phyloP scores from a whole-genome alignment of 2,113 vertebrate genomes.

The Colinus virginianus region DNA sequence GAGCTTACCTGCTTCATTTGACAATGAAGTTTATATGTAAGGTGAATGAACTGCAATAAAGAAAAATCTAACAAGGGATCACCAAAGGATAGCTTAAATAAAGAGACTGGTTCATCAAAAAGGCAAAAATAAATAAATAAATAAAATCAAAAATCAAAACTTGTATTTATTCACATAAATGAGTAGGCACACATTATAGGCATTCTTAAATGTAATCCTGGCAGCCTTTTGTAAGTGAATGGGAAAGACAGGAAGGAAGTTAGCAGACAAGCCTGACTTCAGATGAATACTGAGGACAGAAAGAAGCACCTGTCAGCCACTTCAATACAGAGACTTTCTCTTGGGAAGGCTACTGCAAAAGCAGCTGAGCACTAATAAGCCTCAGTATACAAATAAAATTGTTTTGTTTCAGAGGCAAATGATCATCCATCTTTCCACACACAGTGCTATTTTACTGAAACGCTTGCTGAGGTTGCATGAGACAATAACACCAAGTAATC shows the following conservation, averaged over 20 bases:
- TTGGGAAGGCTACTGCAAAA: neutral
- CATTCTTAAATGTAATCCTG: slow-evolving; percentile 1
- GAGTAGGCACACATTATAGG: neutral
- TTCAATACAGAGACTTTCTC: neutral
- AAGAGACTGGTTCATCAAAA: neutral
- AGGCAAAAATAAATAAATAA: neutral
- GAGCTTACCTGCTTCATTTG: slow-evolving; percentile 16
- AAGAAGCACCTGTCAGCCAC: neutral
- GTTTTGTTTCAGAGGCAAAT: neutral
- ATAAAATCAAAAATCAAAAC: neutral
- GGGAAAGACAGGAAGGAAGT: neutral
- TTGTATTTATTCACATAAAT: neutral
- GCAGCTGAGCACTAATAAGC: neutral
- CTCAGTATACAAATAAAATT: neutral
- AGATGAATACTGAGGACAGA: neutral
- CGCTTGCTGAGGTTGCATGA: neutral
- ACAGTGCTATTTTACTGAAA: neutral
- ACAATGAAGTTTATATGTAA: neutral
- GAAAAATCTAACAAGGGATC: neutral
- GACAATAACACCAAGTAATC: neutral
- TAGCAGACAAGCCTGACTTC: neutral
- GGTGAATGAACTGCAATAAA: neutral
- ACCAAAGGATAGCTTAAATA: neutral
- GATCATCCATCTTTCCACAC: neutral
- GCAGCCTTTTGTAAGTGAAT: neutral